phyloP scores from a whole-genome alignment of 1,140 invertebrate genomes.

The Zaprionus lachaisei region DNA sequence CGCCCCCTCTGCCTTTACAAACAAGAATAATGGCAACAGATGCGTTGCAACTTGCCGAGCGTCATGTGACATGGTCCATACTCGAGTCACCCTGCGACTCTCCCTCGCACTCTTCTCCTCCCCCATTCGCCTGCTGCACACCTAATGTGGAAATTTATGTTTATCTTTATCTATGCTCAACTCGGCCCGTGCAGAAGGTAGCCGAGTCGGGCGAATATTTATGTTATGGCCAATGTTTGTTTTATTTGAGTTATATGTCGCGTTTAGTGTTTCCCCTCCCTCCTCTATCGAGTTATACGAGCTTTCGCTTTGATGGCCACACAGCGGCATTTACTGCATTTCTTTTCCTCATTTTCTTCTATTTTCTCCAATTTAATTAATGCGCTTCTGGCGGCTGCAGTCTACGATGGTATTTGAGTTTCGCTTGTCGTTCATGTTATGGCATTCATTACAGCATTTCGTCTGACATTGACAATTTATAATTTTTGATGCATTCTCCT shows the following conservation, averaged over 20 bases:
- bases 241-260: conserved; percentile 79
- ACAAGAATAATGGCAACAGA: conserved; percentile 78
- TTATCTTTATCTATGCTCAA: conserved; percentile 48
- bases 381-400: conserved; percentile 49
- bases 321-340: conserved; percentile 22
- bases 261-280: conserved; percentile 30
- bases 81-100: conserved; percentile 11
- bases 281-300: conserved; percentile 33
- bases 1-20: conserved; percentile 27
- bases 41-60: conserved; percentile 53
- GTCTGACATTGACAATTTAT: conserved; percentile 75
- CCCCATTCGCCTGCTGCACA: neutral
- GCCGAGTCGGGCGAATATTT: conserved; percentile 57
- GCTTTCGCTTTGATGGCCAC: conserved; percentile 54
- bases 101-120: neutral
- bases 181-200: conserved; percentile 37
- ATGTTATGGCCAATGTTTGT: conserved; percentile 78
- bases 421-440: conserved; percentile 42
- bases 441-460: conserved; percentile 66
- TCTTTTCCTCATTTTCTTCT: conserved; percentile 5
- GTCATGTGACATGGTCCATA: conserved; percentile 27
- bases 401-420: conserved; percentile 17
- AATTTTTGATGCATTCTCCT: conserved; percentile 52
- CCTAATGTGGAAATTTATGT: conserved; percentile 73
- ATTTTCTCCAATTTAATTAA: conserved; percentile 60